phyloP scores from a whole-genome alignment of 2,888 invertebrate genomes.

The Capitulum mitella region DNA sequence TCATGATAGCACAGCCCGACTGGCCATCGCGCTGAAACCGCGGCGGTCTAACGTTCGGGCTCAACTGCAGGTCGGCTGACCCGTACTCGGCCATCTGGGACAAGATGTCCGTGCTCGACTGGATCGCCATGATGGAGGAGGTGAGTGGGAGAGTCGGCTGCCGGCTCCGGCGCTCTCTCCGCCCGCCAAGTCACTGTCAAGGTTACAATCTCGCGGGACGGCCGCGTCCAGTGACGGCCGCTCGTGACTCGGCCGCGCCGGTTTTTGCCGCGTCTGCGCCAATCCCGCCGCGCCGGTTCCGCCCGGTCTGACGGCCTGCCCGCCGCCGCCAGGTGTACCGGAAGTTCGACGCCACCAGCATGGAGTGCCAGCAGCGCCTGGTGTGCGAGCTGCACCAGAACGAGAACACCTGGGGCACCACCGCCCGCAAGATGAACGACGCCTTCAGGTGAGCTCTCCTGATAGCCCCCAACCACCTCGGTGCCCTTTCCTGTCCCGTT shows the following conservation, averaged over 20 bases:
- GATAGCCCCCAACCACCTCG: no score
- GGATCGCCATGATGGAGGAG: conserved; percentile 36
- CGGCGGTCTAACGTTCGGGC: not conserved
- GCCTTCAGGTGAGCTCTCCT: conserved; percentile 37
- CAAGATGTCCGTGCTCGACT: conserved; percentile 36
- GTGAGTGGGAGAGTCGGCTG: not conserved
- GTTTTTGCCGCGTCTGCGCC: conserved; percentile 35
- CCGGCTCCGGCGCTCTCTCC: not conserved
- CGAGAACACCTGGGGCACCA: conserved; percentile 35
- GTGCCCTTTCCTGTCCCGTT: no score
- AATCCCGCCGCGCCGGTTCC: conserved; percentile 35
- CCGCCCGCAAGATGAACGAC: conserved; percentile 37
- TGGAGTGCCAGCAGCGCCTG: conserved; percentile 39
- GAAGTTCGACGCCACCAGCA: conserved; percentile 38
- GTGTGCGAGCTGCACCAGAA: conserved; percentile 39
- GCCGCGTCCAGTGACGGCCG: not conserved
- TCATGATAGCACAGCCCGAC: not conserved
- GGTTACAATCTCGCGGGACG: not conserved
- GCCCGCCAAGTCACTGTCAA: not conserved
- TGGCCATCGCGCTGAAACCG: not conserved
- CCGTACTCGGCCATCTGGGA: conserved; percentile 36
- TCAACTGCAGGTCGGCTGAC: conserved; percentile 33
- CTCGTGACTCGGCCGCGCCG: conserved; percentile 34
- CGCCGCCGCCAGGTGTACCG: conserved; percentile 36
- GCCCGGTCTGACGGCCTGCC: conserved; percentile 26